phyloP scores from a whole-genome alignment of 1,140 invertebrate genomes.

The Neomicropteryx cornuta region DNA sequence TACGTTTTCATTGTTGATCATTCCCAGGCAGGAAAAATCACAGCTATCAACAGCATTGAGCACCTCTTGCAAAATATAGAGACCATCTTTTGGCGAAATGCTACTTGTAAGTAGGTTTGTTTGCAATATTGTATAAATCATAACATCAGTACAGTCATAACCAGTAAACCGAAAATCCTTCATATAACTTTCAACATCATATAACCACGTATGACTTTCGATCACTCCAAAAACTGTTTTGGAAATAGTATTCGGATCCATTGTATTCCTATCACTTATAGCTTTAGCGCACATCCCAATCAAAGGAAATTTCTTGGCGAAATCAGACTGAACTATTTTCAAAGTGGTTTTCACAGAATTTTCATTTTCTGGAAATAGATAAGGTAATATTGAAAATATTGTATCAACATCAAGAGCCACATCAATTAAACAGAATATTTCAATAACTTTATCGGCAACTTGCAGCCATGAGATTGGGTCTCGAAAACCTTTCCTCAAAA shows the following conservation, averaged over 20 bases:
- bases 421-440: constrained; percentile 29
- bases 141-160: no score
- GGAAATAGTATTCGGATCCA: constrained; percentile 22
- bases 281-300: no score
- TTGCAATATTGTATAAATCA: no score
- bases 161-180: no score
- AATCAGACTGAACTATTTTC: constrained; percentile 37
- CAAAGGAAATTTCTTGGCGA: constrained; percentile 31
- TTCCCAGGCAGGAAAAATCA: no score
- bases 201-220: constrained; percentile 6
- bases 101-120: no score
- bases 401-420: constrained; percentile 27
- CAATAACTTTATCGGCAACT: constrained; percentile 26
- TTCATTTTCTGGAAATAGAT: constrained; percentile 43
- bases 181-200: no score
- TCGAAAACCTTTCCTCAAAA: constrained; percentile 19
- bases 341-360: constrained; percentile 33
- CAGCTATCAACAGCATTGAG: no score
- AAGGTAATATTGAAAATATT: constrained; percentile 41
- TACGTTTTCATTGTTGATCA: no score
- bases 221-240: constrained; percentile 22
- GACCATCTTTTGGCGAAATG: no score
- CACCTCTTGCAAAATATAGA: no score
- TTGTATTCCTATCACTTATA: no score
- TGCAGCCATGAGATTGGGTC: constrained; percentile 24